Evolutionary conservation across 2,888 invertebrate genomes (phyloP).

Genomic region (Pandemis heparana): DNA sequence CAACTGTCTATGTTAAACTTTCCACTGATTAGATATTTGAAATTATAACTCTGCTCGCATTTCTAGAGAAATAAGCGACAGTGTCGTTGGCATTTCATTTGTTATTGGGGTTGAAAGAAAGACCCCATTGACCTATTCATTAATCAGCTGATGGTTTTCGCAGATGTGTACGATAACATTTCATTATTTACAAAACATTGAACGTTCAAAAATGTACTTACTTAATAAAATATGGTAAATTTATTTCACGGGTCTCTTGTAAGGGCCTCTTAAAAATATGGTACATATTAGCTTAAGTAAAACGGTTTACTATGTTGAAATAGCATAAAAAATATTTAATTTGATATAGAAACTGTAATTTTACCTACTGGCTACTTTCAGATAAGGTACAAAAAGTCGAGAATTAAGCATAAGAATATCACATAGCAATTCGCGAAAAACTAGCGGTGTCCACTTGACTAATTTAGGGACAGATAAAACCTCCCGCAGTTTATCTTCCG

Average conservation of each 20-base stretch:
- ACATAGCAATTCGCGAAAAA: neutral
- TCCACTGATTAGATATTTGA: constrained; percentile 49
- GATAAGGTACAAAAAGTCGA: neutral
- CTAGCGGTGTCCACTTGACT: constrained; percentile 5
- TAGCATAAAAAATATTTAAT: too few relatives aligned
- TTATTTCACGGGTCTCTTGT: too few relatives aligned
- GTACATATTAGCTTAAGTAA: too few relatives aligned
- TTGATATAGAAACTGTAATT: too few relatives aligned
- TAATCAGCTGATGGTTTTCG: constrained; percentile 5
- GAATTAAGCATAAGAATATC: neutral
- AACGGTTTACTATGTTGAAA: too few relatives aligned
- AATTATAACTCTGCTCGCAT: constrained; percentile 50
- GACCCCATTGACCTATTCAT: constrained; percentile 13
- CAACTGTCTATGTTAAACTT: constrained; percentile 55
- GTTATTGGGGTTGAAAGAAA: neutral
- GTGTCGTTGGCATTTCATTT: constrained; percentile 34
- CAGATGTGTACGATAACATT: neutral
- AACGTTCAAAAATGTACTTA: too few relatives aligned
- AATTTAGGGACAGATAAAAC: constrained; percentile 20
- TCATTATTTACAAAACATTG: neutral
- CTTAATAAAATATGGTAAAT: too few relatives aligned
- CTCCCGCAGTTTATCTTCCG: constrained; percentile 26
- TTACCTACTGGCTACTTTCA: too few relatives aligned
- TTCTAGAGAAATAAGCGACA: constrained; percentile 29
- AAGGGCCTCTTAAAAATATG: too few relatives aligned